Evolutionary conservation across 2,888 invertebrate genomes (phyloP).

Genomic region (Pollenia griseotomentosa): DNA sequence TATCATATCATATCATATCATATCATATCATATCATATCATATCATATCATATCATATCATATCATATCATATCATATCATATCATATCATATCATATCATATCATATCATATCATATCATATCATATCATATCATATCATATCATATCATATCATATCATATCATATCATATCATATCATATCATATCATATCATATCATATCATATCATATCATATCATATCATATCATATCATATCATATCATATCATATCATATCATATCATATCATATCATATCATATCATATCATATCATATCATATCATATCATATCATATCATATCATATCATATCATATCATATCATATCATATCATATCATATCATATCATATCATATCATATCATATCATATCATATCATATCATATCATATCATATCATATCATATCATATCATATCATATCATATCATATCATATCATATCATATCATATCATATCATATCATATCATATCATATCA

Average conservation of each 20-base stretch:
- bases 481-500: conserved; percentile 33
- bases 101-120: conserved; percentile 30
- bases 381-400: conserved; percentile 37
- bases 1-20: conserved; percentile 48
- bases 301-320: conserved; percentile 45
- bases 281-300: conserved; percentile 34
- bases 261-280: conserved; percentile 40
- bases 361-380: conserved; percentile 38
- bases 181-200: conserved; percentile 30
- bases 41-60: conserved; percentile 32
- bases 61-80: conserved; percentile 44
- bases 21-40: conserved; percentile 55
- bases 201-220: conserved; percentile 31
- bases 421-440: conserved; percentile 40
- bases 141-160: conserved; percentile 27
- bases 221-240: conserved; percentile 35
- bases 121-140: conserved; percentile 36
- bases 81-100: conserved; percentile 57
- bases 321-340: conserved; percentile 42
- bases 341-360: conserved; percentile 40
- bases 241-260: conserved; percentile 34
- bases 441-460: conserved; percentile 32
- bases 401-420: conserved; percentile 33
- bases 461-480: conserved; percentile 34
- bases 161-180: conserved; percentile 34